These are phyloP conservation scores for Todiramphus saurophagus DNA, from an alignment of 2,113 vertebrate genomes.

Conservation along the genomic window DNA sequence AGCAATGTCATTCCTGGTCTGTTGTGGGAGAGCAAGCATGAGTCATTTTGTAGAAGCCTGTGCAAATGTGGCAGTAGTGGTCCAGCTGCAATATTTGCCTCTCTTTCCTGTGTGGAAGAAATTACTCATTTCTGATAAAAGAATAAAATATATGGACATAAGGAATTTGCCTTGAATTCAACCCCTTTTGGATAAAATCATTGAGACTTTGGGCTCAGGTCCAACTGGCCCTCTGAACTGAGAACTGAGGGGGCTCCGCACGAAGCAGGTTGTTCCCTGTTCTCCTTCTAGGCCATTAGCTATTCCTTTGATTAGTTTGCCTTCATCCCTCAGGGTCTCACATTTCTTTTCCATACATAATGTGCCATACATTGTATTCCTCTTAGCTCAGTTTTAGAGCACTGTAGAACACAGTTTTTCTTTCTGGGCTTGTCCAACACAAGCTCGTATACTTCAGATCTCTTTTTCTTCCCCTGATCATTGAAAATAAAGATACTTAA, in stretches of 20 bases:
- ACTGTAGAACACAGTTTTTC: constrained; percentile 15
- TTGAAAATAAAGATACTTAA: neutral
- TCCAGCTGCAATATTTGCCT: neutral
- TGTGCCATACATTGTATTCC: neutral
- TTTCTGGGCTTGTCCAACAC: constrained; percentile 13
- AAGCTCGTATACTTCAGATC: neutral
- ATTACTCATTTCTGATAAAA: neutral
- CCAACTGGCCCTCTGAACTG: neutral
- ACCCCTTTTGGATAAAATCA: neutral
- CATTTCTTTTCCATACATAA: neutral
- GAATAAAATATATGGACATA: neutral
- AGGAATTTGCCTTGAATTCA: neutral
- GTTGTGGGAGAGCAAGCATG: neutral
- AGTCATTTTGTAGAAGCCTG: neutral
- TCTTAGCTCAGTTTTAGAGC: constrained; percentile 5
- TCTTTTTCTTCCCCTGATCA: neutral
- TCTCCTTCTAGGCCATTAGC: constrained; percentile 16
- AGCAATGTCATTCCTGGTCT: neutral
- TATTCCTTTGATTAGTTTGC: constrained; percentile 47
- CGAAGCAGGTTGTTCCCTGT: constrained; percentile 9
- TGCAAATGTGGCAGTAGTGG: neutral
- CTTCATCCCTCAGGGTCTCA: neutral
- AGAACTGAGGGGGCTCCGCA: neutral
- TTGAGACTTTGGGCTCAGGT: neutral
- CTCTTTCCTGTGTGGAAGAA: neutral